Conservation (phyloP, 1,140 invertebrate species). For the Papilio machaon region DNA sequence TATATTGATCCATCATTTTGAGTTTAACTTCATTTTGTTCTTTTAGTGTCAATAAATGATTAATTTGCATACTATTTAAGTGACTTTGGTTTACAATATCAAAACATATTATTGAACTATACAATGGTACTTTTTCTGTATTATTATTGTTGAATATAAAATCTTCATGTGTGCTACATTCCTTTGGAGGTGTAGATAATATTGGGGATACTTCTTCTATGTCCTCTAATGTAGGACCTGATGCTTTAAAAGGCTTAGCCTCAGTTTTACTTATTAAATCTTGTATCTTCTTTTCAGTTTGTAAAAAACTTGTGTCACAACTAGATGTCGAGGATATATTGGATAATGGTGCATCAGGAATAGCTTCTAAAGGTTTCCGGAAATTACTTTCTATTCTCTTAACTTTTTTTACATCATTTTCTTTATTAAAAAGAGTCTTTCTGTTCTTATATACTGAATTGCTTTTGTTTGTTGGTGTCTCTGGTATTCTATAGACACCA, state of each 20-base stretch:
- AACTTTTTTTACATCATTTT: slow-evolving; percentile 51
- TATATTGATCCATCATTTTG: slow-evolving; percentile 43
- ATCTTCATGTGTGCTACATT: slow-evolving; percentile 67
- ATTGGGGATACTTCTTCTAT: slow-evolving; percentile 61
- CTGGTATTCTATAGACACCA: slow-evolving; percentile 66
- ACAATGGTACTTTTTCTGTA: slow-evolving; percentile 53
- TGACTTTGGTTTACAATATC: slow-evolving; percentile 52
- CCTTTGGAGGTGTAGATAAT: slow-evolving; percentile 69
- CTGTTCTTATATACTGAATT: slow-evolving; percentile 47
- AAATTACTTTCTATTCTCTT: slow-evolving; percentile 29
- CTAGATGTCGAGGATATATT: slow-evolving; percentile 68
- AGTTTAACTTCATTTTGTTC: slow-evolving; percentile 59
- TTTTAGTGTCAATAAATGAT: slow-evolving; percentile 59
- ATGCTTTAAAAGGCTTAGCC: slow-evolving; percentile 44
- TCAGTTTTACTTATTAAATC: slow-evolving; percentile 59
- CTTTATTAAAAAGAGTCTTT: slow-evolving; percentile 59
- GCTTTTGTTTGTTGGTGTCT: slow-evolving; percentile 59
- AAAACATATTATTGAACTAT: slow-evolving; percentile 70
- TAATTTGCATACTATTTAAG: slow-evolving; percentile 47
- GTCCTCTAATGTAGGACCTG: slow-evolving; percentile 58
- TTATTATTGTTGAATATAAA: slow-evolving; percentile 63
- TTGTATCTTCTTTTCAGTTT: slow-evolving; percentile 70
- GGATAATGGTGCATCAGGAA: slow-evolving; percentile 58
- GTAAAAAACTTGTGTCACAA: slow-evolving; percentile 69
- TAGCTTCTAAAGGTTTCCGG: slow-evolving; percentile 17